Percentiles rank a stretch among this genome's conserved stretches.
Evolutionary conservation across 1,140 invertebrate genomes (phyloP).

Genomic region (Sarcophaga bullata): DNA sequence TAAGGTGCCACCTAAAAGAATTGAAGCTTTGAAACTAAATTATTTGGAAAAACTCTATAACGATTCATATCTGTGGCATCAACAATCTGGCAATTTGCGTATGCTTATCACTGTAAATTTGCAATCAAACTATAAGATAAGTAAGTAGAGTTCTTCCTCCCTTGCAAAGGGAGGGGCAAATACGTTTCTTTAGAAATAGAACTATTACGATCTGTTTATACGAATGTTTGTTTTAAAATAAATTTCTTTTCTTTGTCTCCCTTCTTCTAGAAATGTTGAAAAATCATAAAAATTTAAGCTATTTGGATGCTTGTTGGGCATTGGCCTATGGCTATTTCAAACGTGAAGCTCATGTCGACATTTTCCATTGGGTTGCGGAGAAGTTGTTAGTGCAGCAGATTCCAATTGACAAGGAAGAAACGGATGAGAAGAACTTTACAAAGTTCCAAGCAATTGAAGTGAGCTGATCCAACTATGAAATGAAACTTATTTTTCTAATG

Average conservation of each 20-base stretch:
- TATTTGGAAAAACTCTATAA: conserved; percentile 49
- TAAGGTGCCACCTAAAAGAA: conserved; percentile 36
- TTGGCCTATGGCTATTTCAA: conserved; percentile 59
- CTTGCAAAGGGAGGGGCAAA: too few species aligned
- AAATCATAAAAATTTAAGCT: conserved; percentile 43
- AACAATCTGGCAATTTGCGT: conserved; percentile 48
- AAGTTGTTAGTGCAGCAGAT: conserved; percentile 47
- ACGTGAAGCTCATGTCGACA: conserved; percentile 50
- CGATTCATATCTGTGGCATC: conserved; percentile 55
- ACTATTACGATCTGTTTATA: too few species aligned
- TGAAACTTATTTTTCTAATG: conserved; percentile 19
- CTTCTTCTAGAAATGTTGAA: conserved; percentile 42
- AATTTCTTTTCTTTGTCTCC: background rate
- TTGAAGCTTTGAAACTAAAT: conserved; percentile 26
- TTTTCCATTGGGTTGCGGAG: conserved; percentile 53
- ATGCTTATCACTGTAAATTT: conserved; percentile 58
- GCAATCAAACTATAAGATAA: conserved; percentile 52
- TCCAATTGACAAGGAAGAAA: conserved; percentile 45
- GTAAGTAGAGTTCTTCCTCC: too few species aligned
- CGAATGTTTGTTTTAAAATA: too few species aligned
- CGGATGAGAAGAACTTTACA: too few species aligned
- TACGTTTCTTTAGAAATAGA: too few species aligned
- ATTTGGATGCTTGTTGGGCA: conserved; percentile 54
- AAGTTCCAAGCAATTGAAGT: background rate
- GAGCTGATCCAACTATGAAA: background rate